phyloP scores from a whole-genome alignment of 2,888 invertebrate genomes.

The Gryllus longicercus region DNA sequence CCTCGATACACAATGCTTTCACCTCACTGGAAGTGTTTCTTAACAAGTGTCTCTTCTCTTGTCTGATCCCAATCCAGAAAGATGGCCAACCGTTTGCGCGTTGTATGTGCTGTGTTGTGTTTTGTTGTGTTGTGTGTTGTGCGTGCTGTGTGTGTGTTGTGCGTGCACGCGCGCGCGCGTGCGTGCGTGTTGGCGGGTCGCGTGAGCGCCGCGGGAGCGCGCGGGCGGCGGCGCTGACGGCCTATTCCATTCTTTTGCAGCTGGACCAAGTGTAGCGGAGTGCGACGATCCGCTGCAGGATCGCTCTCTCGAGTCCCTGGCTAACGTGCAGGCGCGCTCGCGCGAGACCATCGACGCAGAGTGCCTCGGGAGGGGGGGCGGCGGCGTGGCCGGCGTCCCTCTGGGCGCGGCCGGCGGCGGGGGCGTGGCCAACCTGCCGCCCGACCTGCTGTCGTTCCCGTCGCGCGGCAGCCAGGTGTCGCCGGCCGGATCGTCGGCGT shows the following conservation, averaged over 20 bases:
- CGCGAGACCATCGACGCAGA: conserved; percentile 11
- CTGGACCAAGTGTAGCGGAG: conserved; percentile 21
- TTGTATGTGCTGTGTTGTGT: neutral
- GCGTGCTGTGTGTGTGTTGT: neutral
- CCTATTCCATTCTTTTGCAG: neutral
- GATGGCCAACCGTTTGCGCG: neutral
- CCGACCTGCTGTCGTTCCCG: conserved; percentile 77
- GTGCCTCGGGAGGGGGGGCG: neutral
- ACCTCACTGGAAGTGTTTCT: neutral
- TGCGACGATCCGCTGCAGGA: conserved; percentile 31
- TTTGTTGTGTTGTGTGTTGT: neutral
- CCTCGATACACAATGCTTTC: neutral
- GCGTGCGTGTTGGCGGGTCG: no score
- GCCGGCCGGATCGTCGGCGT: conserved; percentile 76
- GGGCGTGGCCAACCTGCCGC: conserved; percentile 51
- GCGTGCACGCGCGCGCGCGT: neutral
- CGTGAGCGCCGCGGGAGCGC: no score
- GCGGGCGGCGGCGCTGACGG: no score
- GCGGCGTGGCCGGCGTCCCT: conserved; percentile 19
- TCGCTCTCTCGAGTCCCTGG: conserved; percentile 34
- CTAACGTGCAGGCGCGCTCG: conserved; percentile 27
- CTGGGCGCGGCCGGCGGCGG: neutral
- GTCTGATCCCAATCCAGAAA: neutral
- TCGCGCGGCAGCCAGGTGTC: conserved; percentile 67
- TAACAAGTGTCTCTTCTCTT: neutral